phyloP scores from a whole-genome alignment of 1,140 invertebrate genomes.

The Listronotus oregonensis region DNA sequence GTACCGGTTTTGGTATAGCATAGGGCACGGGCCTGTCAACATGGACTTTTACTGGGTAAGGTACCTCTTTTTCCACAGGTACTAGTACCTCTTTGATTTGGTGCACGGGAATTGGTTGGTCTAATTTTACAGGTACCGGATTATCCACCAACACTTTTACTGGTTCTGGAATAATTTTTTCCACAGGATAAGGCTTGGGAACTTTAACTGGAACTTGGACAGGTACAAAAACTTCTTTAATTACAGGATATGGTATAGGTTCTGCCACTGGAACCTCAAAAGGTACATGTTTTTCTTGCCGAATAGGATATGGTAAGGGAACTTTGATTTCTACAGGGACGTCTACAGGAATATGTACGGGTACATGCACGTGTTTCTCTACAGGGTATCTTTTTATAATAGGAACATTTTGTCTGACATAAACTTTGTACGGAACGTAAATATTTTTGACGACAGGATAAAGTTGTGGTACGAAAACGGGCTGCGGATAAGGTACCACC shows the following conservation, averaged over 20 bases:
- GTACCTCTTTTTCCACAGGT: conserved; percentile 70
- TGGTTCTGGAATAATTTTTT: conserved; percentile 62
- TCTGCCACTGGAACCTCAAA: neutral
- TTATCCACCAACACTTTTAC: conserved; percentile 5
- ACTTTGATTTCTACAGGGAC: neutral
- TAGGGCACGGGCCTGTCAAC: conserved; percentile 56
- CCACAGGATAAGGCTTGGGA: conserved; percentile 69
- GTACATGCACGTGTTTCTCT: conserved; percentile 55
- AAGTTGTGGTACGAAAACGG: conserved; percentile 60
- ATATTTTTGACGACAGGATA: conserved; percentile 63
- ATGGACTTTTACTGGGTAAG: conserved; percentile 65
- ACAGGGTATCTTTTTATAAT: conserved; percentile 61
- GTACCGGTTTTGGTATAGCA: conserved; percentile 62
- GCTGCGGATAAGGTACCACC: conserved; percentile 57
- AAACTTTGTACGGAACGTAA: conserved; percentile 60
- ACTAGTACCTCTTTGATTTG: conserved; percentile 71
- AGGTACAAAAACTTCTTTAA: conserved; percentile 60
- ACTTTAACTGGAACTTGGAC: conserved; percentile 68
- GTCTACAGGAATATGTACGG: neutral
- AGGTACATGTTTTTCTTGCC: neutral
- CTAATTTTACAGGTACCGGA: conserved; percentile 57
- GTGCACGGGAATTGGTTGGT: conserved; percentile 62
- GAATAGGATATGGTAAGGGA: neutral
- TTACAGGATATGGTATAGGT: neutral
- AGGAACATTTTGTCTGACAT: conserved; percentile 65